Evolutionary conservation across 92 coral and sea anemone genomes (phyloP).

Genomic region (Umimayanthus chanpuru): DNA sequence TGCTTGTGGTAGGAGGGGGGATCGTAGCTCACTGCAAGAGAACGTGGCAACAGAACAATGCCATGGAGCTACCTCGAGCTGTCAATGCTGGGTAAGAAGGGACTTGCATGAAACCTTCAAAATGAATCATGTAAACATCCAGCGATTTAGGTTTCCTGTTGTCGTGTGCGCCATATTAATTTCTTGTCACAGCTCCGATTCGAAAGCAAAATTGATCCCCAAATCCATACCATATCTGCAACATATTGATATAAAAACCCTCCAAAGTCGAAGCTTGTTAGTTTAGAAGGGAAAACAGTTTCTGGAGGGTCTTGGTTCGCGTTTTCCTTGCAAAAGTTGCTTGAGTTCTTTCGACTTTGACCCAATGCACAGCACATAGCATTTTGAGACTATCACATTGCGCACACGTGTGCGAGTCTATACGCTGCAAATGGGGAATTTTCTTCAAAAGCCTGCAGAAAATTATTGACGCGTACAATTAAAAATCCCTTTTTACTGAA

Average conservation of each 20-base stretch:
- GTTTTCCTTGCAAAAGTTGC: constrained; percentile 5
- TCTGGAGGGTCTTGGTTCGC: neutral
- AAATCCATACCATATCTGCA: too few species aligned
- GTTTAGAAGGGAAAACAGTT: neutral
- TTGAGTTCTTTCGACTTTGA: neutral
- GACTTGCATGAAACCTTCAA: neutral
- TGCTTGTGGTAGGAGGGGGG: neutral
- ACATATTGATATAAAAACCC: too few species aligned
- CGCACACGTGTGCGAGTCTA: too few species aligned
- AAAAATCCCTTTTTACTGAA: neutral
- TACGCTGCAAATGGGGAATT: too few species aligned
- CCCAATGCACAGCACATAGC: neutral
- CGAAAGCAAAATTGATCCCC: too few species aligned
- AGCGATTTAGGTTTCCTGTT: too few species aligned
- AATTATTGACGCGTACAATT: too few species aligned
- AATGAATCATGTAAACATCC: too few species aligned
- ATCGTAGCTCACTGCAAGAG: neutral
- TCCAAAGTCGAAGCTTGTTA: too few species aligned
- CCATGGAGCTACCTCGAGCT: neutral
- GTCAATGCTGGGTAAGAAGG: neutral
- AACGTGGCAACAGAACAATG: neutral
- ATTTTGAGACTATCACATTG: neutral
- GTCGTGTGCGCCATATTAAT: too few species aligned
- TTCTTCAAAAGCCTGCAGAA: too few species aligned
- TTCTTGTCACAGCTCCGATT: too few species aligned